phyloP scores from a whole-genome alignment of 2,113 vertebrate genomes.

The Ploceus nigricollis region DNA sequence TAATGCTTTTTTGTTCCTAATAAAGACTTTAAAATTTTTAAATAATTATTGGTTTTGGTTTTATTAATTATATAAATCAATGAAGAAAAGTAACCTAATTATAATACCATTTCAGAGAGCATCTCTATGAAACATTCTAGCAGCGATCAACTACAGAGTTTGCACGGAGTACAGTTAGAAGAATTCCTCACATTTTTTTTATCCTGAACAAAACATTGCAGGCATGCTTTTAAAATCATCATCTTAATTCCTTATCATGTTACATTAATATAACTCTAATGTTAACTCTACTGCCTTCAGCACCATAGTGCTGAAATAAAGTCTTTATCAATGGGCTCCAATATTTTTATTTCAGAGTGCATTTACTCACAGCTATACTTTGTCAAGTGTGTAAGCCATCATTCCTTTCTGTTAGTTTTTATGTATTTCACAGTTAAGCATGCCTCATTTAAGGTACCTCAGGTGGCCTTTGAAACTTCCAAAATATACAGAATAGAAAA shows the following conservation, averaged over 20 bases:
- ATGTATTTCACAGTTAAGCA: neutral
- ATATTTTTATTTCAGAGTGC: neutral
- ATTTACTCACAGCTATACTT: neutral
- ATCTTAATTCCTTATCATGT: neutral
- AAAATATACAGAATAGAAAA: neutral
- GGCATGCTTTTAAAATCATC: neutral
- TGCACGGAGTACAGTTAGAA: neutral
- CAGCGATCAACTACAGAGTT: neutral
- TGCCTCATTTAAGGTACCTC: neutral
- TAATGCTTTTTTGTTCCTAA: neutral
- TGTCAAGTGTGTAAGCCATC: neutral
- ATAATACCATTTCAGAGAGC: neutral
- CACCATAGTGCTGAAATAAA: neutral
- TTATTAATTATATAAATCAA: neutral
- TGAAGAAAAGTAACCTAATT: neutral
- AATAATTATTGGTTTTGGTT: neutral
- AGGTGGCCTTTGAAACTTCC: neutral
- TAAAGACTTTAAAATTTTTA: neutral
- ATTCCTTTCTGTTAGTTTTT: neutral
- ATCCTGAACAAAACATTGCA: neutral
- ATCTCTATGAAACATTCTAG: neutral
- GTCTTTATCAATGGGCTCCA: neutral
- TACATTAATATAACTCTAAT: neutral
- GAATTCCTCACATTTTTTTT: neutral
- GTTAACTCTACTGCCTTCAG: neutral